These are phyloP conservation scores for Biston stratarius DNA, from an alignment of 2,888 invertebrate species.

Conservation along the genomic window DNA sequence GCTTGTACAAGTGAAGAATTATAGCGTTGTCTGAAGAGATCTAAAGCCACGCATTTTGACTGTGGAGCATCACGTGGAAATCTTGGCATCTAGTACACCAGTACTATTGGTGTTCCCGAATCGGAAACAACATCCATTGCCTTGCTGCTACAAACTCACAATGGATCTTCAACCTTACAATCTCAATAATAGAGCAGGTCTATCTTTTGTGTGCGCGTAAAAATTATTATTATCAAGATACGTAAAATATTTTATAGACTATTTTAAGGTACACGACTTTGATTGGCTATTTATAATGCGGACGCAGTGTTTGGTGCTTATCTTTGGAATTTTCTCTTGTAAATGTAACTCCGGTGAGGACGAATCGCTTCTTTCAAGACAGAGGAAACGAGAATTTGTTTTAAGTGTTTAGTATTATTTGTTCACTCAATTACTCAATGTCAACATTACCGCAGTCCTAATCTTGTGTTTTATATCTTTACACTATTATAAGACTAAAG, in stretches of 20 bases:
- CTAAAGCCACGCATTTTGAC: conserved; percentile 11
- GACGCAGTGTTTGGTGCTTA: conserved; percentile 3
- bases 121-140: conserved; percentile 8
- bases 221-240: background rate
- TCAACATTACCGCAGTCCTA: no score
- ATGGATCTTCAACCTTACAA: conserved; percentile 20
- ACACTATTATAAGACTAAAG: no score
- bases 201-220: background rate
- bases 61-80: conserved; percentile 31
- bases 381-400: background rate
- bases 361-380: background rate
- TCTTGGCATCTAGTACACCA: conserved; percentile 30
- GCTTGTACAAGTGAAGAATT: background rate
- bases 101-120: conserved; percentile 9
- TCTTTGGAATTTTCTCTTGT: conserved; percentile 6
- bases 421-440: no score
- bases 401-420: no score
- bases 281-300: conserved; percentile 16
- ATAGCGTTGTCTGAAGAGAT: background rate
- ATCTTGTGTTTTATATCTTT: no score
- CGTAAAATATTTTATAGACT: conserved; percentile 24
- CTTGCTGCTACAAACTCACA: background rate
- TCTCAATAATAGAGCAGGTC: background rate
- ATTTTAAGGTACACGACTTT: conserved; percentile 22
- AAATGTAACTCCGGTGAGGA: background rate